Conservation (phyloP, 2,113 vertebrate species). For the Probosciger aterrimus region DNA sequence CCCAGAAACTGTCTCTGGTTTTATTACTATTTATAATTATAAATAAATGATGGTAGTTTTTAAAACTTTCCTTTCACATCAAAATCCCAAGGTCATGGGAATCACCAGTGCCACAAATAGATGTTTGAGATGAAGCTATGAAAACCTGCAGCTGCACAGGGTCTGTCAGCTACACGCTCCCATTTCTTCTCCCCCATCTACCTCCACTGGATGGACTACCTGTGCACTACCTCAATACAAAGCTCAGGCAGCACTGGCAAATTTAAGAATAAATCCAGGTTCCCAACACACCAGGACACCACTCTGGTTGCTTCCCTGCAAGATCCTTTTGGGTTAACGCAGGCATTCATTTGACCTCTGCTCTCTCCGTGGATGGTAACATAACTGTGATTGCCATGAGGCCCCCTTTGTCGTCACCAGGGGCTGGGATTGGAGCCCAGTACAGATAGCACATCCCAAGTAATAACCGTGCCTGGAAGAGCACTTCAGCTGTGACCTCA, state of each 20-base stretch:
- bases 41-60: background rate
- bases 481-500: background rate
- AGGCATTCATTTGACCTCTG: background rate
- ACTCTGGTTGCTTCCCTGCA: background rate
- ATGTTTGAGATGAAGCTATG: background rate
- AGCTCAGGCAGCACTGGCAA: background rate
- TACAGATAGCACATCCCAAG: background rate
- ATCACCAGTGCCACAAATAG: background rate
- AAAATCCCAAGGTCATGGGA: constrained; percentile 12
- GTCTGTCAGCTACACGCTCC: background rate
- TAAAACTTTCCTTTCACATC: constrained; percentile 4
- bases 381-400: background rate
- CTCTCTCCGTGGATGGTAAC: background rate
- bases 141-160: background rate
- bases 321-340: background rate
- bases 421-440: background rate
- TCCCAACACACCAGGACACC: background rate
- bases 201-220: background rate
- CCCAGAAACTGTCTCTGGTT: constrained; percentile 40
- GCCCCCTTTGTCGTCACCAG: background rate
- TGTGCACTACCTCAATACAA: background rate
- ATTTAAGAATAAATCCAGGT: background rate
- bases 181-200: background rate
- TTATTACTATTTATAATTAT: constrained; percentile 34
- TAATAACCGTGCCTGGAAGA: background rate